Evolutionary conservation across 2,113 vertebrate species (phyloP).

Genomic region (Upupa epops): DNA sequence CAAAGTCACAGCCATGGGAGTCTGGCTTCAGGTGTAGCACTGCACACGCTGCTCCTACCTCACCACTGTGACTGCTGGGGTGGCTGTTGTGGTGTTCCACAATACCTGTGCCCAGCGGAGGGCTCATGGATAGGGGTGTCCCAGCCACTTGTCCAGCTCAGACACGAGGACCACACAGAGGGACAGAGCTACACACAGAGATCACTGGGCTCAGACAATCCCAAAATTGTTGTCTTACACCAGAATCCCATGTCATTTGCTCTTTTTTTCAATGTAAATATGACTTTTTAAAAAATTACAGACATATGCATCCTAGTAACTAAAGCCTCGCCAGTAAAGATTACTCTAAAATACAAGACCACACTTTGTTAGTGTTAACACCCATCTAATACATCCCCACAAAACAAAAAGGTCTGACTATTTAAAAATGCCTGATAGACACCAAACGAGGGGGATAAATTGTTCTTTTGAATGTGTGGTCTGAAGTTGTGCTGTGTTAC

Average conservation of each 20-base stretch:
- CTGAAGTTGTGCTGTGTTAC: neutral
- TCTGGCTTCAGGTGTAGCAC: neutral
- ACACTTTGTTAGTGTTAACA: neutral
- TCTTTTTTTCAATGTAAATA: neutral
- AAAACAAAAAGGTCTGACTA: neutral
- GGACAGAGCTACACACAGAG: fast-evolving
- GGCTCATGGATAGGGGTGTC: neutral
- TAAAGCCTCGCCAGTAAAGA: neutral
- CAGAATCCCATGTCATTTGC: neutral
- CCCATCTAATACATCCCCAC: no score
- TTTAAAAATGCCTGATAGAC: neutral
- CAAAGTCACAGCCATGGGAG: neutral
- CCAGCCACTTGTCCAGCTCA: fast-evolving
- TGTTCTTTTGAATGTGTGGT: neutral
- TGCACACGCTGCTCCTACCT: neutral
- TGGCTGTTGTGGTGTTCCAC: no score
- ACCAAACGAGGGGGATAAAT: neutral
- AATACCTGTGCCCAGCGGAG: neutral
- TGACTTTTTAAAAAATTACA: neutral
- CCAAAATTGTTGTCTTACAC: neutral
- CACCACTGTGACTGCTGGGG: fast-evolving
- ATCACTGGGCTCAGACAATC: neutral
- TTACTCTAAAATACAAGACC: neutral
- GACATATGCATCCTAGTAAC: no score
- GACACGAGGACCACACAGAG: fast-evolving